phyloP scores from a whole-genome alignment of 2,888 invertebrate species.

The Polietes domitor region DNA sequence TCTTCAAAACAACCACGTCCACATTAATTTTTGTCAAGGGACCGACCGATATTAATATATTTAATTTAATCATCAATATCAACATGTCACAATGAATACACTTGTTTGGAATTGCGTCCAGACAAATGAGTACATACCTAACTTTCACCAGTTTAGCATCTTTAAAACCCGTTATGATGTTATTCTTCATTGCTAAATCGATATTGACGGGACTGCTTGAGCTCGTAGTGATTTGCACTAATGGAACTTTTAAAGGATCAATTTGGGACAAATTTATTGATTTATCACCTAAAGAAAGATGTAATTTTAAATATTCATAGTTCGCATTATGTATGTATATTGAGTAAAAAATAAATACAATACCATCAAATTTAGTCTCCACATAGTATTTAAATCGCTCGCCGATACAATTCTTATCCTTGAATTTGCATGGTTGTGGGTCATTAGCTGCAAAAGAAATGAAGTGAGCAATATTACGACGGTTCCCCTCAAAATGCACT shows the following conservation, averaged over 20 bases:
- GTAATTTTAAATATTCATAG: not conserved
- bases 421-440: conserved; percentile 73
- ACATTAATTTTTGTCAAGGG: too few species aligned
- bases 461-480: not conserved
- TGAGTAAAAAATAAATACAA: too few species aligned
- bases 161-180: conserved; percentile 70
- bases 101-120: too few species aligned
- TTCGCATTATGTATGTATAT: too few species aligned
- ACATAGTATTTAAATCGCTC: conserved; percentile 67
- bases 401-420: conserved; percentile 70
- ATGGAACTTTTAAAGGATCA: conserved; percentile 73
- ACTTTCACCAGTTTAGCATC: conserved; percentile 66
- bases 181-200: conserved; percentile 74
- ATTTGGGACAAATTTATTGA: conserved; percentile 71
- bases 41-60: too few species aligned
- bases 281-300: conserved; percentile 63
- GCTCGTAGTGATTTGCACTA: conserved; percentile 73
- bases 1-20: too few species aligned
- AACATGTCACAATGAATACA: too few species aligned
- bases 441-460: conserved; percentile 68
- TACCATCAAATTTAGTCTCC: conserved; percentile 54
- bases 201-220: conserved; percentile 76
- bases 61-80: too few species aligned
- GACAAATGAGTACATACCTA: conserved; percentile 71
- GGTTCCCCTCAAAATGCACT: conserved; percentile 35